These are phyloP conservation scores for Lepus timidus DNA, from an alignment of 2,113 vertebrate species.

Conservation along the genomic window DNA sequence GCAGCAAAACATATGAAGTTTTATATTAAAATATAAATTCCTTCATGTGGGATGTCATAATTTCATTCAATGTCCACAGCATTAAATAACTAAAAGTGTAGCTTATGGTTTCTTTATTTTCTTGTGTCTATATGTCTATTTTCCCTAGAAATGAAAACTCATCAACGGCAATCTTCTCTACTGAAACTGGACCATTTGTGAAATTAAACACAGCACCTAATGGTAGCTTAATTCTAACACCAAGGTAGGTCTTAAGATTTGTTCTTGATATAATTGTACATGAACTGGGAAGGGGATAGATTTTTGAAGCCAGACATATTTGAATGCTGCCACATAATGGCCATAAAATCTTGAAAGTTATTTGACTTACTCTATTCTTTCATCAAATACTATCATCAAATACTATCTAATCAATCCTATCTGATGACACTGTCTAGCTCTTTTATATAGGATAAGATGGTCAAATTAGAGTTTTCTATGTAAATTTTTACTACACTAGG, in stretches of 20 bases:
- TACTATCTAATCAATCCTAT: background rate
- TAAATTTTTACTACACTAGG: background rate
- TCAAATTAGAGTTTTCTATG: background rate
- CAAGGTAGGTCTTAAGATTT: conserved; percentile 82
- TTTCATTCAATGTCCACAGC: background rate
- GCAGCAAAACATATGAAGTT: background rate
- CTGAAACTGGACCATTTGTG: conserved; percentile 88
- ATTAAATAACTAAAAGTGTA: conserved; percentile 5
- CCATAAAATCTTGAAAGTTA: background rate
- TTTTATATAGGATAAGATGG: background rate
- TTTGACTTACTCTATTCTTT: background rate
- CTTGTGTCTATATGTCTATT: background rate
- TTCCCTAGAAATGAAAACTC: conserved; percentile 85
- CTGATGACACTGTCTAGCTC: background rate
- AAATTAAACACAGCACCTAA: conserved; percentile 81
- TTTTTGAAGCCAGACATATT: background rate
- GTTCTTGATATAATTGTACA: background rate
- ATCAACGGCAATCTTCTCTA: conserved; percentile 67
- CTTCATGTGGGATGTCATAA: background rate
- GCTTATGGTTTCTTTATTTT: background rate
- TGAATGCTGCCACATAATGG: background rate
- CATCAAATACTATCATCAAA: background rate
- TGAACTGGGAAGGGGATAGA: background rate
- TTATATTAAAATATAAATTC: conserved; percentile 10
- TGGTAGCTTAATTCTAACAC: conserved; percentile 83